Evolutionary conservation across 2,113 vertebrate species (phyloP).

Genomic region (Ictalurus punctatus): DNA sequence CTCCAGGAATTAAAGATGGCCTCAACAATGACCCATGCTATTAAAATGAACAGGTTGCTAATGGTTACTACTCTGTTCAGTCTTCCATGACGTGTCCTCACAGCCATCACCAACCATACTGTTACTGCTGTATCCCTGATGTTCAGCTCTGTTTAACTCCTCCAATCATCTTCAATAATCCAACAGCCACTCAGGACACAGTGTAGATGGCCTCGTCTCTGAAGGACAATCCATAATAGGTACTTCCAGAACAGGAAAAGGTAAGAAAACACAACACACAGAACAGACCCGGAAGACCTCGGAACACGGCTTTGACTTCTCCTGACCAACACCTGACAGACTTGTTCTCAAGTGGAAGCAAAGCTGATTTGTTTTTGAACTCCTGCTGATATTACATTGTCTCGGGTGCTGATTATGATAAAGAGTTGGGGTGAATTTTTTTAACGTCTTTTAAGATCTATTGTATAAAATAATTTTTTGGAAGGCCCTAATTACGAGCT

Average conservation of each 20-base stretch:
- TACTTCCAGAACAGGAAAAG: neutral
- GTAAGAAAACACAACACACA: neutral
- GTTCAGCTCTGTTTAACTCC: neutral
- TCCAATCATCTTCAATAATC: neutral
- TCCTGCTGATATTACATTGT: neutral
- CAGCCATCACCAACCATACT: neutral
- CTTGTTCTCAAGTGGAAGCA: neutral
- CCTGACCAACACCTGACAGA: neutral
- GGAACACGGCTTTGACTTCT: neutral
- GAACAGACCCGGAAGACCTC: neutral
- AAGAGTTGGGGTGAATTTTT: neutral
- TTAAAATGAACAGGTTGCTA: neutral
- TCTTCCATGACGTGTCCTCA: neutral
- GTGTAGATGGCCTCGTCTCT: neutral
- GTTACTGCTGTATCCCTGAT: neutral
- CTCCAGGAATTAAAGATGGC: neutral
- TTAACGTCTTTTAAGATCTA: too few relatives aligned
- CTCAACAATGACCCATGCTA: neutral
- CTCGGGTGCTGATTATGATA: neutral
- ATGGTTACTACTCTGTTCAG: neutral
- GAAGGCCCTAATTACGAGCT: neutral
- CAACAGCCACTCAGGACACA: neutral
- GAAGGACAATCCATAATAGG: neutral
- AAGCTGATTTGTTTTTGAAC: neutral
- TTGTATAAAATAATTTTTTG: neutral